Evolutionary conservation across 2,113 vertebrate species (phyloP).

Genomic region (Stictonetta naevosa): DNA sequence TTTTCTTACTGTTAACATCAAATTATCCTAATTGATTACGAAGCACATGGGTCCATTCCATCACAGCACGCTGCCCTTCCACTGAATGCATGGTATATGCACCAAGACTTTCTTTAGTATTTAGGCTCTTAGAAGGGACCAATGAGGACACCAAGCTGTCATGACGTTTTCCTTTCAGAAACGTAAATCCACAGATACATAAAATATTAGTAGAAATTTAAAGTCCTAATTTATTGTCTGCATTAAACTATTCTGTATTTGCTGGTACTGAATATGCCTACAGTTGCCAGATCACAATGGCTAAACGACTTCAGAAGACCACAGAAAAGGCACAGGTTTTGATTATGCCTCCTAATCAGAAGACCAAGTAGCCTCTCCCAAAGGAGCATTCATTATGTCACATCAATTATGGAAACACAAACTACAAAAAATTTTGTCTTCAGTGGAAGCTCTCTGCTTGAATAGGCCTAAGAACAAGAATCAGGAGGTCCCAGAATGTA

Average conservation of each 20-base stretch:
- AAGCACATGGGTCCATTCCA: not conserved
- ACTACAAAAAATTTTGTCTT: not conserved
- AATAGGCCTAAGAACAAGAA: not conserved
- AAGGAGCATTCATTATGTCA: not conserved
- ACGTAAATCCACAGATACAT: not conserved
- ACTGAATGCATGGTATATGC: not conserved
- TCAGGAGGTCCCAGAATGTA: not conserved
- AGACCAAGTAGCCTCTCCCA: not conserved
- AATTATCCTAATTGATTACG: not conserved
- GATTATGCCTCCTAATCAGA: not conserved
- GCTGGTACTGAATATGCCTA: not conserved
- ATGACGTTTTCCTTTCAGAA: not conserved
- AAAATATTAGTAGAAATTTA: not conserved
- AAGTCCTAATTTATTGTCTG: not conserved
- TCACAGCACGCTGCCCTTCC: not conserved
- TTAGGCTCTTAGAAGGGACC: not conserved
- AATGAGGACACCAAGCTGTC: not conserved
- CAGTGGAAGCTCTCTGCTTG: not conserved
- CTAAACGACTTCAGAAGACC: not conserved
- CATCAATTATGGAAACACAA: not conserved
- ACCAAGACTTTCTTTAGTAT: not conserved
- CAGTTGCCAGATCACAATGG: not conserved
- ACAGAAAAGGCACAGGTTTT: not conserved
- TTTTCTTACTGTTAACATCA: not conserved
- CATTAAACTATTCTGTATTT: not conserved